A percentile compares a stretch with the other conserved stretches of the same genome.
These are phyloP conservation scores for Pyrgus malvae DNA, from an alignment of 2,888 invertebrate genomes.

Conservation along the genomic window DNA sequence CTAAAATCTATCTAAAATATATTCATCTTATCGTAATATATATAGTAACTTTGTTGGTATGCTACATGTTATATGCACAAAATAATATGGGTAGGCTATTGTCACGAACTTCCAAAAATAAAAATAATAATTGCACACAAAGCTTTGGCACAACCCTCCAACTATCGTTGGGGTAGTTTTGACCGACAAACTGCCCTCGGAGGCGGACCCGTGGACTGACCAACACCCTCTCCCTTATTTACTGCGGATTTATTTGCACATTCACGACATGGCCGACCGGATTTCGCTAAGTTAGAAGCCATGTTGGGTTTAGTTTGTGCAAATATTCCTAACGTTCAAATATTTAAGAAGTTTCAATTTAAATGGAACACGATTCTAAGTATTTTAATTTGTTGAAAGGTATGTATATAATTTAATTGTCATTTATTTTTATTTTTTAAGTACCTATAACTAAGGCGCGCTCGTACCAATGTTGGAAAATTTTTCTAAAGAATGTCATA, in stretches of 20 bases:
- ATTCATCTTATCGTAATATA: too few relatives aligned
- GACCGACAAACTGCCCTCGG: constrained; percentile 40
- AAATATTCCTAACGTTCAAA: not conserved
- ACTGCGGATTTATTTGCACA: constrained; percentile 66
- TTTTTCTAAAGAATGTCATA: not conserved
- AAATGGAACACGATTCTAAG: not conserved
- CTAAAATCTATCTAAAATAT: too few relatives aligned
- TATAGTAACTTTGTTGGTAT: too few relatives aligned
- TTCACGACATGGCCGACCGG: constrained; percentile 53
- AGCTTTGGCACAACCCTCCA: constrained; percentile 33
- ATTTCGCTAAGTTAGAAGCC: constrained; percentile 21
- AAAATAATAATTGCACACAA: not conserved
- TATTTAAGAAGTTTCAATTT: not conserved
- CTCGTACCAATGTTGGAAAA: not conserved
- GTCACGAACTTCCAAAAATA: too few relatives aligned
- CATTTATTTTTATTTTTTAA: too few relatives aligned
- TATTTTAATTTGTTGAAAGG: too few relatives aligned
- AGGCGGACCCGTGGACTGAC: constrained; percentile 66
- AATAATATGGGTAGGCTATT: too few relatives aligned
- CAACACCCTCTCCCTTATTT: constrained; percentile 65
- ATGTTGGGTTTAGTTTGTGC: constrained; percentile 13
- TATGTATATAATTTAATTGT: too few relatives aligned
- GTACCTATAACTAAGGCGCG: too few relatives aligned
- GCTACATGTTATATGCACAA: too few relatives aligned
- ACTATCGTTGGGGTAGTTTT: constrained; percentile 41